These are phyloP conservation scores for Acipenser oxyrinchus DNA, from an alignment of 2,797 vertebrate species.

Conservation along the genomic window DNA sequence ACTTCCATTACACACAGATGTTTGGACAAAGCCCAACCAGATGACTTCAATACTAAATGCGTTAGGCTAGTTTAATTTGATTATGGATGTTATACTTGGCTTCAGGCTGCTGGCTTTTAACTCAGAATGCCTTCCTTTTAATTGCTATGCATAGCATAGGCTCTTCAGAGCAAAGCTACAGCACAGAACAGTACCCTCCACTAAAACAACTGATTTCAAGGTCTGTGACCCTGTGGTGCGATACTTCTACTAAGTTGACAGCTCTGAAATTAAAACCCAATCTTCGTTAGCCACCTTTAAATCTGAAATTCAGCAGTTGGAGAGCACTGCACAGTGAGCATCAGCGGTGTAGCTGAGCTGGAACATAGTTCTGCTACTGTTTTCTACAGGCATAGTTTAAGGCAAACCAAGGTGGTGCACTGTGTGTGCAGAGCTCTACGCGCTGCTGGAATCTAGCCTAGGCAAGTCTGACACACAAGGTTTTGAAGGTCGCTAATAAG, in stretches of 20 bases:
- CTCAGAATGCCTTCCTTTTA: neutral
- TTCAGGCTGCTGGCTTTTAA: constrained; percentile 4
- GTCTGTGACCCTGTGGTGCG: too few species aligned
- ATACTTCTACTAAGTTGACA: too few species aligned
- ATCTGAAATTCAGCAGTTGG: too few species aligned
- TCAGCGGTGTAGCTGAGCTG: too few species aligned
- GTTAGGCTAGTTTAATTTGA: neutral
- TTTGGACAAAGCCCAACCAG: neutral
- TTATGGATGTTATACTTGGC: constrained; percentile 1
- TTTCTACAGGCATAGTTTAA: neutral
- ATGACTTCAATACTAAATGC: constrained; percentile 2
- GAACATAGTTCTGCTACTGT: too few species aligned
- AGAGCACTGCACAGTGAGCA: too few species aligned
- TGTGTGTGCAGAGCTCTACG: neutral
- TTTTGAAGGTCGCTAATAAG: constrained; percentile 31
- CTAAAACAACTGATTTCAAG: neutral
- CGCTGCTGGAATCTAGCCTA: neutral
- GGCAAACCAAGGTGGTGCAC: neutral
- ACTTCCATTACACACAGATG: neutral
- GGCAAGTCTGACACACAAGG: neutral
- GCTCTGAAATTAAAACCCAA: too few species aligned
- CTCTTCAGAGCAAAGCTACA: too few species aligned
- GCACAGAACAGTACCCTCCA: neutral
- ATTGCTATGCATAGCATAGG: neutral
- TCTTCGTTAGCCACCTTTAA: too few species aligned